Evolutionary conservation across 2,888 invertebrate genomes (phyloP).

Genomic region (Tenthredo distinguenda): DNA sequence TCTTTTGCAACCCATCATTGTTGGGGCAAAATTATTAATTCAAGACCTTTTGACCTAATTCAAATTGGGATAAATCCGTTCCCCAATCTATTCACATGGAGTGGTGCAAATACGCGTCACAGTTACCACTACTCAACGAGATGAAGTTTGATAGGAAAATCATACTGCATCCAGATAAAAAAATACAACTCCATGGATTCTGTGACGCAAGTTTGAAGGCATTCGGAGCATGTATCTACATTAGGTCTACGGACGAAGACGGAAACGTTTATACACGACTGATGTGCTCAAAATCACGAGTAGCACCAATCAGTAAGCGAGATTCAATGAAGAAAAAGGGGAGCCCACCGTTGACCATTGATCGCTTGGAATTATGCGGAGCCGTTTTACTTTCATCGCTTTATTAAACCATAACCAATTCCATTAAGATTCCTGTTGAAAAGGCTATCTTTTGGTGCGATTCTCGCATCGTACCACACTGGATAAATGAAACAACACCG

Average conservation of each 20-base stretch:
- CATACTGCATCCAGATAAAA: neutral
- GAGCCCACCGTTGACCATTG: too few species aligned
- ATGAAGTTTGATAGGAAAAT: slow-evolving; percentile 1
- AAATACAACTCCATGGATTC: slow-evolving; percentile 49
- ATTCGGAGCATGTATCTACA: slow-evolving; percentile 52
- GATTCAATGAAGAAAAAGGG: neutral
- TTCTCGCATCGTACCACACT: slow-evolving; percentile 29
- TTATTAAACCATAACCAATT: neutral
- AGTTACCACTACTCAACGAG: neutral
- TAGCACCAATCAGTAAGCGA: slow-evolving; percentile 47
- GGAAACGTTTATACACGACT: slow-evolving; percentile 1
- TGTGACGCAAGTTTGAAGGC: slow-evolving; percentile 51
- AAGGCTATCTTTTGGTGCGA: slow-evolving; percentile 37
- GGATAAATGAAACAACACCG: slow-evolving; percentile 12
- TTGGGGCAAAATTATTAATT: slow-evolving; percentile 57
- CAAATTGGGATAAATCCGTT: slow-evolving; percentile 1
- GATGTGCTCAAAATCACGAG: slow-evolving; percentile 52
- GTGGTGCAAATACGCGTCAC: neutral
- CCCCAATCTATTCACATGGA: neutral
- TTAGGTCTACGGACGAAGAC: slow-evolving; percentile 17
- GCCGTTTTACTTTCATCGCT: neutral
- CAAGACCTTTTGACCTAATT: slow-evolving; percentile 59
- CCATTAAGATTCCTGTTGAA: neutral
- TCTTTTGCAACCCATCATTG: slow-evolving; percentile 60
- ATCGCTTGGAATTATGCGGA: slow-evolving; percentile 37